phyloP scores from a whole-genome alignment of 2,113 vertebrate genomes.

The Accipiter cooperii region DNA sequence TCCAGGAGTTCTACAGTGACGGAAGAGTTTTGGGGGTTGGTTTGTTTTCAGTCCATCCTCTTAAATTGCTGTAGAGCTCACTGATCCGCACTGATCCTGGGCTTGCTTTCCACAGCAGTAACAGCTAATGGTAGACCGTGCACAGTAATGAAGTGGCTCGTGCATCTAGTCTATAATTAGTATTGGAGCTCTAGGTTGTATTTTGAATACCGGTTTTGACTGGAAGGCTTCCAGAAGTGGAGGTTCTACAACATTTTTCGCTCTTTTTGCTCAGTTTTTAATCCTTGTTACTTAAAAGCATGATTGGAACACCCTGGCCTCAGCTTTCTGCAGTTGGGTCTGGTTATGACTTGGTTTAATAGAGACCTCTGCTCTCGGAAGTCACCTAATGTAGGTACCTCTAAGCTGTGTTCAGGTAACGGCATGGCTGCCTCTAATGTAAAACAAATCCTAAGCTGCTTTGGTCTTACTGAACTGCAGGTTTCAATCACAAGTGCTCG shows the following conservation, averaged over 20 bases:
- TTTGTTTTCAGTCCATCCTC: not conserved
- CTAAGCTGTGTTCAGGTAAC: accelerated
- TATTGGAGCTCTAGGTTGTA: not conserved
- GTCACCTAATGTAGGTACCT: not conserved
- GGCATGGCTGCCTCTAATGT: not conserved
- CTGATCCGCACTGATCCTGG: too few relatives aligned
- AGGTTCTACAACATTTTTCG: not conserved
- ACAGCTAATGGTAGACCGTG: not conserved
- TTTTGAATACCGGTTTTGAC: not conserved
- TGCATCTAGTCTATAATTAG: not conserved
- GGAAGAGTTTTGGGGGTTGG: not conserved
- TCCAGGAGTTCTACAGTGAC: not conserved
- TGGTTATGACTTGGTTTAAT: not conserved
- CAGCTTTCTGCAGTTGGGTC: not conserved
- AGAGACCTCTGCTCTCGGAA: not conserved
- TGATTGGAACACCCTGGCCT: not conserved
- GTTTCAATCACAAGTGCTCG: not conserved
- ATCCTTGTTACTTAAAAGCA: not conserved
- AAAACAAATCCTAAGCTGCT: not conserved
- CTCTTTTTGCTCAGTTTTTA: not conserved
- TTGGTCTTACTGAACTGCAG: not conserved
- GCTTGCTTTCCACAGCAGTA: not conserved
- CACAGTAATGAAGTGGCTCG: accelerated
- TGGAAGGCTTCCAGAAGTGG: not conserved
- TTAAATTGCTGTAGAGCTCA: not conserved